phyloP scores from a whole-genome alignment of 1,140 invertebrate genomes.

The Rhopalosiphum padi region DNA sequence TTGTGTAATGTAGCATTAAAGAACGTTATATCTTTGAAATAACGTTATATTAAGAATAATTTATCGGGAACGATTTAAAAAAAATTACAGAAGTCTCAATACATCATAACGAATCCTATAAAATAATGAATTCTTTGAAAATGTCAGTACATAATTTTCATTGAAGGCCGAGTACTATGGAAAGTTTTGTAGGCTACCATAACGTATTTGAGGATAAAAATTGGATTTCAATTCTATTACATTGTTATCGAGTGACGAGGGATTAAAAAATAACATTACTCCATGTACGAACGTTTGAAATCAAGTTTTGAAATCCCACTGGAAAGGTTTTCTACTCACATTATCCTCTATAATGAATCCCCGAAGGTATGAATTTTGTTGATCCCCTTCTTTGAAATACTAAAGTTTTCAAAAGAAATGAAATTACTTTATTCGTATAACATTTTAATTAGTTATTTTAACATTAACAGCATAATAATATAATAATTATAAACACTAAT shows the following conservation, averaged over 20 bases:
- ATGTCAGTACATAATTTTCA: neutral
- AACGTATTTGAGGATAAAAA: neutral
- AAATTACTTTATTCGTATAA: conserved; percentile 6
- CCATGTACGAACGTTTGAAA: neutral
- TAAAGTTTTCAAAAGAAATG: neutral
- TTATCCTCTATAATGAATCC: neutral
- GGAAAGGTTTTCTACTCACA: neutral
- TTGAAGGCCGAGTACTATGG: neutral
- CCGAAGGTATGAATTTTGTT: neutral
- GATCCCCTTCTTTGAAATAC: conserved; percentile 14
- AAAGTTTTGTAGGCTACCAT: neutral
- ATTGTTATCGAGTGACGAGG: conserved; percentile 19
- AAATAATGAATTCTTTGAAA: neutral
- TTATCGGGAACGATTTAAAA: neutral
- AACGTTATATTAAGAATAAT: neutral
- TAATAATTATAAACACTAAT: neutral
- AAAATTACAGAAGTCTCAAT: neutral
- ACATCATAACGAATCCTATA: neutral
- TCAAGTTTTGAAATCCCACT: conserved; percentile 1
- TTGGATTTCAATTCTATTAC: conserved; percentile 23
- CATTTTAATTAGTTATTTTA: neutral
- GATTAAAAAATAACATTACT: conserved; percentile 39
- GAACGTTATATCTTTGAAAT: neutral
- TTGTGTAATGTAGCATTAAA: neutral
- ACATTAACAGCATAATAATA: neutral